Evolutionary conservation across 2,113 vertebrate species (phyloP), one percentile per base, ranked within the genome.

Genomic region (Petrocephalus microphthalmus): DNA sequence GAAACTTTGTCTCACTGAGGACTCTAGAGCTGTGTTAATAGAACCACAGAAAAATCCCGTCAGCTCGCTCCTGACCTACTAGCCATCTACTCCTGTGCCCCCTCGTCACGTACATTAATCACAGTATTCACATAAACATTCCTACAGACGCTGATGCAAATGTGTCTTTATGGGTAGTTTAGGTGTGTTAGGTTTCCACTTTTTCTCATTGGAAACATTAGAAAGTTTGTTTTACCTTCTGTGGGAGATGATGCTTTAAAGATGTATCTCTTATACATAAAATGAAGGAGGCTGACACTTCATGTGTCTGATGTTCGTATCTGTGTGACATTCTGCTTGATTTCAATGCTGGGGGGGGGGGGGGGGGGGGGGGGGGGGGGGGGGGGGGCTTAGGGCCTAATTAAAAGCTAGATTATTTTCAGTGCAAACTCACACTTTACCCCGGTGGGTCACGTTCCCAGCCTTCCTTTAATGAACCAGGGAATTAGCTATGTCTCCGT

Each of bases 1-100:
- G 93, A 94, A 94, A 95, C 95, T 95, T 95, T 94, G 95, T 95
- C 94, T 95, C 93, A 91, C 93, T 94, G 94, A 95, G 95, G 94
- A 91, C 92, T 92, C 93, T 92, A 92, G 92, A 95, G 94, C 94
- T 92, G 93, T 95, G 95, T 95, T 95, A 95, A 94, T 93, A 91
- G 93, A 89, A 89, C 92, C 90, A 92, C 94, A 94, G 95, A 95
- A 94, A 93, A 95, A 94, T 94, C 91, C 94, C 93, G 93, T 94
- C 95, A 93, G 94, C 91, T 91, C 89, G 92, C 94, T 95, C 92
- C 95, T 95, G 95, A 94, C 82, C 22, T 51, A 20, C 47, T 52
- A 13, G 49, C 49, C 3, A 10, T 29, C 82, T 29, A 10, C 22
- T n/a, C n/a, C 82, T 13, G 33, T 42, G 13, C 33, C 71, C 33